These are phyloP conservation scores for Hyposoter didymator DNA, from an alignment of 2,888 invertebrate genomes.

Conservation along the genomic window DNA sequence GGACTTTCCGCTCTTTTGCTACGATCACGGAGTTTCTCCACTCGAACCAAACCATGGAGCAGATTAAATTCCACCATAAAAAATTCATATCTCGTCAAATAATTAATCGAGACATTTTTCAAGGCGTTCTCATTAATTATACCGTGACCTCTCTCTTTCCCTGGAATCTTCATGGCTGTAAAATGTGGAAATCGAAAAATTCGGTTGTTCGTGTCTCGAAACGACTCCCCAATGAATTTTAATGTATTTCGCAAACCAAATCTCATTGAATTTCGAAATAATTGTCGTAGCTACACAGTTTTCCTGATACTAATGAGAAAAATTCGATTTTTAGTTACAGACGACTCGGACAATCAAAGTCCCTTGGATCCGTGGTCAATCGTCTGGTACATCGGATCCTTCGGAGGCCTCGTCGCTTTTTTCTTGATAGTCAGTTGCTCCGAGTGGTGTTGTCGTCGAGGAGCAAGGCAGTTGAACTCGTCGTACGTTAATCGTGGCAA, in stretches of 20 bases:
- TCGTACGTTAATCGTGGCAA: conserved; percentile 77
- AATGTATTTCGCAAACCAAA: too few relatives aligned
- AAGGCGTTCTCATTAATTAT: not conserved
- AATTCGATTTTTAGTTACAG: conserved; percentile 62
- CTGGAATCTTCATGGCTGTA: not conserved
- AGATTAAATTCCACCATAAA: not conserved
- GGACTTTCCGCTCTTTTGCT: not conserved
- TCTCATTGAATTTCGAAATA: not conserved
- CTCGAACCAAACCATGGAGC: not conserved
- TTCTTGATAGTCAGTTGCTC: conserved; percentile 86
- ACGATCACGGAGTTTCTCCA: not conserved
- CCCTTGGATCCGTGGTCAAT: conserved; percentile 86
- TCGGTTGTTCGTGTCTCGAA: not conserved
- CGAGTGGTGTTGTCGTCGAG: conserved; percentile 86
- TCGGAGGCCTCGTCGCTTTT: conserved; percentile 86
- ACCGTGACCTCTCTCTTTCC: not conserved
- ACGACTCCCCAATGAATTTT: too few relatives aligned
- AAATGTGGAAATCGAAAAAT: not conserved
- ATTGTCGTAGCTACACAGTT: not conserved
- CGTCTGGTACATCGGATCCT: conserved; percentile 86
- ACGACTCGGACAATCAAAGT: conserved; percentile 75
- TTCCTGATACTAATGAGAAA: not conserved
- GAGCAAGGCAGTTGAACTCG: conserved; percentile 78
- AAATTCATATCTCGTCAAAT: not conserved
- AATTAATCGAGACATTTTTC: not conserved